phyloP scores from a whole-genome alignment of 2,113 vertebrate species.

The Dolichallabes microphthalmus region DNA sequence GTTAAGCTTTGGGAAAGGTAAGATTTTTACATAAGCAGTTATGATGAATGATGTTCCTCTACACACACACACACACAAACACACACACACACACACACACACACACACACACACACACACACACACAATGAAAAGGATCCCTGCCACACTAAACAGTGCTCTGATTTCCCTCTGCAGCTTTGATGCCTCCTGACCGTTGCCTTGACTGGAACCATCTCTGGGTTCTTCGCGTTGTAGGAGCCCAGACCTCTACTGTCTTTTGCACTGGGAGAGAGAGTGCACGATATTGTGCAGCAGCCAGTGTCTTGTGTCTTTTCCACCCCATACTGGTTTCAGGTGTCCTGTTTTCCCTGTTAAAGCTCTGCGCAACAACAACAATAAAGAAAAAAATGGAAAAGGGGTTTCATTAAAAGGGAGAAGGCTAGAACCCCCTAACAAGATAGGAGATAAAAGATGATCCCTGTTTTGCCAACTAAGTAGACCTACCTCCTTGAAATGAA shows the following conservation, averaged over 20 bases:
- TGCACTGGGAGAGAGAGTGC: slow-evolving; percentile 32
- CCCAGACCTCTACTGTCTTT: slow-evolving; percentile 36
- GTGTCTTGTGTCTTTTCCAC: slow-evolving; percentile 37
- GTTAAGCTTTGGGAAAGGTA: slow-evolving; percentile 78
- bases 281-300: slow-evolving; percentile 32
- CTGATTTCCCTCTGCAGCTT: slow-evolving; percentile 64
- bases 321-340: slow-evolving; percentile 41
- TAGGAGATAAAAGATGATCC: slow-evolving; percentile 26
- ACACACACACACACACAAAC: neutral
- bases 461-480: slow-evolving; percentile 65
- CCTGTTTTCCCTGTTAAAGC: slow-evolving; percentile 58
- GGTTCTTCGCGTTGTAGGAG: slow-evolving; percentile 40
- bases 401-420: slow-evolving; percentile 16
- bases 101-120: no score
- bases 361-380: slow-evolving; percentile 50
- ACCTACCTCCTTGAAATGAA: slow-evolving; percentile 68
- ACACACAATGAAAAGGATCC: neutral
- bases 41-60: neutral
- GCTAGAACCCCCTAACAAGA: slow-evolving; percentile 49
- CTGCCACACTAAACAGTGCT: slow-evolving; percentile 8
- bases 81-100: neutral
- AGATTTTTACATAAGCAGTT: slow-evolving; percentile 27
- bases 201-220: slow-evolving; percentile 56
- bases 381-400: slow-evolving; percentile 6
- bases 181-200: slow-evolving; percentile 70